These are phyloP conservation scores for Addax nasomaculatus DNA, from an alignment of 2,113 vertebrate species.

Conservation along the genomic window DNA sequence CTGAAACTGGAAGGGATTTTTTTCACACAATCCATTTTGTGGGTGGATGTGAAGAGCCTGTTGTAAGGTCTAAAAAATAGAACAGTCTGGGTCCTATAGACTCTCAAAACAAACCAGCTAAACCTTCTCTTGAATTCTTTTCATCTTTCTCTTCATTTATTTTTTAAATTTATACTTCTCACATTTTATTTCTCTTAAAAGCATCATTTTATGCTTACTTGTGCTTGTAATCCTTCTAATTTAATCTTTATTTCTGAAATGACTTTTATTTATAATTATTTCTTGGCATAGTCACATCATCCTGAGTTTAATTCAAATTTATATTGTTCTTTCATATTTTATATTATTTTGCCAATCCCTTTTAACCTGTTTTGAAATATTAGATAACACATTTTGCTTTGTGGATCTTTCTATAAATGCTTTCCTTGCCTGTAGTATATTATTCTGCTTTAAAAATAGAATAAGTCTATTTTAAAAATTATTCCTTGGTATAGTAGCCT, in stretches of 20 bases:
- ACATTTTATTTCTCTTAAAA: background rate
- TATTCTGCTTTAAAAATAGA: background rate
- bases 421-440: background rate
- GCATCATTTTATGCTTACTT: background rate
- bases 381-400: background rate
- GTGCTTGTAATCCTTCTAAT: background rate
- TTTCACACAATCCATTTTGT: background rate
- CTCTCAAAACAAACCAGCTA: background rate
- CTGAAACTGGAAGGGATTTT: background rate
- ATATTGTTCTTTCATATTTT: background rate
- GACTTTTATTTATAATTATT: background rate
- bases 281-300: background rate
- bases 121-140: background rate
- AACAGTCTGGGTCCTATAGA: background rate
- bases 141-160: background rate
- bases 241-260: constrained; percentile 1
- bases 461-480: background rate
- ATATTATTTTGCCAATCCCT: background rate
- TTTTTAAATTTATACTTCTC: background rate
- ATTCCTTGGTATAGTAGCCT: background rate
- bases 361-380: background rate
- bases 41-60: background rate
- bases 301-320: background rate
- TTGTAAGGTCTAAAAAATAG: background rate
- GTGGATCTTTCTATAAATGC: background rate